These are phyloP conservation scores for Prunella himalayana DNA, from an alignment of 2,113 vertebrate species.

Conservation along the genomic window DNA sequence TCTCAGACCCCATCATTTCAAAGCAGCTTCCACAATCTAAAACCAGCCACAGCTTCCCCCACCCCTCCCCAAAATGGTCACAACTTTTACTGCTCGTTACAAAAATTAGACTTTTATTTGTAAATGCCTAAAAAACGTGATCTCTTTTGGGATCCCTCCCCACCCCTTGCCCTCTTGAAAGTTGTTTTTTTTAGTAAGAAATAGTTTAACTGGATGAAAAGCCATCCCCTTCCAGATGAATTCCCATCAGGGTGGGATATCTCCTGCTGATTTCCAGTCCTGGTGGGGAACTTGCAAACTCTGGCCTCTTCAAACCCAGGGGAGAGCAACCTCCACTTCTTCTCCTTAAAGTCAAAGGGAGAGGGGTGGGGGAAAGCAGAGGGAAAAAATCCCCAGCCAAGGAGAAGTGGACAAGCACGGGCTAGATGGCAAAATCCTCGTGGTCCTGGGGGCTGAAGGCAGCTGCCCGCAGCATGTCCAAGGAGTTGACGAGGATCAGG, in stretches of 20 bases:
- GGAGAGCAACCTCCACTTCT: neutral
- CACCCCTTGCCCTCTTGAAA: neutral
- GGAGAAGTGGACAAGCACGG: neutral
- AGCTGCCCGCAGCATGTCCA: conserved; percentile 87
- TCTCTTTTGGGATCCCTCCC: neutral
- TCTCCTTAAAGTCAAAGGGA: neutral
- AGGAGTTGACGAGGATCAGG: conserved; percentile 91
- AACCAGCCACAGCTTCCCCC: neutral
- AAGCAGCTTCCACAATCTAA: neutral
- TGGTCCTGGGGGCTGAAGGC: conserved; percentile 85
- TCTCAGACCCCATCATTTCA: conserved; percentile 13
- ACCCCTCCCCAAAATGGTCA: neutral
- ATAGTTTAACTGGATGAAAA: neutral
- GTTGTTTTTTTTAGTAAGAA: conserved; percentile 37
- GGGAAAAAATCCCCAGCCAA: neutral
- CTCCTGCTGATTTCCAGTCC: neutral
- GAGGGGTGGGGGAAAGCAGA: fast-evolving
- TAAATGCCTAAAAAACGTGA: conserved; percentile 40
- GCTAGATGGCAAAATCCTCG: conserved; percentile 87
- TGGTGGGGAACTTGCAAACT: neutral
- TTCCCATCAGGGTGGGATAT: neutral
- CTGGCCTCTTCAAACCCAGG: conserved; percentile 1
- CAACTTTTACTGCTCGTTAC: conserved; percentile 34
- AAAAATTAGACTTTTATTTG: conserved; percentile 65
- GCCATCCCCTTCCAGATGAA: neutral